Conservation (phyloP, 37 sponge, comb jelly and placozoan genomes). For the Oopsacas minuta region DNA sequence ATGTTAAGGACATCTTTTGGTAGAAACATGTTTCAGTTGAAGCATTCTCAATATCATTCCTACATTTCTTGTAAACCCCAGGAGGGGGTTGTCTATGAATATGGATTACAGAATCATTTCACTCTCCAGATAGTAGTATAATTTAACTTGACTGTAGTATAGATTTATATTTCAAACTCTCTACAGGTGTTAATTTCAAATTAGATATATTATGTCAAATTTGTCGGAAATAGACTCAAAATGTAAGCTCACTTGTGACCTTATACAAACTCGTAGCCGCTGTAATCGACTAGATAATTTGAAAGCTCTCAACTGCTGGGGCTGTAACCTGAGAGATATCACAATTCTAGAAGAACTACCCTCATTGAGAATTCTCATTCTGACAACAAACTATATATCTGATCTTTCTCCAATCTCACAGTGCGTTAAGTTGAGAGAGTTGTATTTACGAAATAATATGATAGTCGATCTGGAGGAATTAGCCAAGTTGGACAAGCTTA, state of each 20-base stretch:
- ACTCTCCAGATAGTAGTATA: too few species aligned
- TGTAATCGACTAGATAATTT: conserved; percentile 29
- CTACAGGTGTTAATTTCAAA: too few species aligned
- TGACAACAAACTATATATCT: background rate
- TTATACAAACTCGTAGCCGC: conserved; percentile 30
- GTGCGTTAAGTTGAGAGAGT: conserved; percentile 36
- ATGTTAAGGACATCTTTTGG: too few species aligned
- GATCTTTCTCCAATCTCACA: background rate
- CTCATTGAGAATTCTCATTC: background rate
- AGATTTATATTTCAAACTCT: too few species aligned
- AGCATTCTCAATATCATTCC: too few species aligned
- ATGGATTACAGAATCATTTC: too few species aligned
- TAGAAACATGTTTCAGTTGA: too few species aligned
- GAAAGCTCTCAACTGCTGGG: conserved; percentile 57
- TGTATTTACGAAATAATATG: conserved; percentile 40
- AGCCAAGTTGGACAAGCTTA: conserved; percentile 22
- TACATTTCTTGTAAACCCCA: too few species aligned
- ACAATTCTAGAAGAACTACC: background rate
- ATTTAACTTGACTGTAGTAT: too few species aligned
- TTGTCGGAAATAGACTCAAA: background rate
- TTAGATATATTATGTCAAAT: too few species aligned
- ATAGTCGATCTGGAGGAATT: conserved; percentile 32
- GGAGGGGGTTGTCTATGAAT: too few species aligned
- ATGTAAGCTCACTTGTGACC: conserved; percentile 25
- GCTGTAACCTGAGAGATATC: conserved; percentile 42